Evolutionary conservation across 2,113 vertebrate genomes (phyloP), one percentile per base, ranked within the genome.

Genomic region (Capra hircus): DNA sequence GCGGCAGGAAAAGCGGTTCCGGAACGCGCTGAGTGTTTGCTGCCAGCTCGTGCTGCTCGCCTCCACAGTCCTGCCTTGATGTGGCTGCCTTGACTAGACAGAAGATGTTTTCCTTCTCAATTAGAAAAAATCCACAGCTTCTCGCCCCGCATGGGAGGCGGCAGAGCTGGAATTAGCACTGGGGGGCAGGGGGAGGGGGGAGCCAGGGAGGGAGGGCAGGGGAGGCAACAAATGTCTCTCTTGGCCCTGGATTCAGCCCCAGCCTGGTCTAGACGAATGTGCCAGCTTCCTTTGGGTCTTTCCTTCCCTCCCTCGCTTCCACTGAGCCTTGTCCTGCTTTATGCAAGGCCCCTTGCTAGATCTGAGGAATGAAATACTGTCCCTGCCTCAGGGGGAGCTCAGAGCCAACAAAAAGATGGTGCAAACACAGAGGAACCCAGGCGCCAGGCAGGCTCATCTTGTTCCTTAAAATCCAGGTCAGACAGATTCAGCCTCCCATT

Each of bases 41-140:
- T 90, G 96, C 78, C 95, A 78, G 91, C 92, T 88, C 2, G 15
- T 1, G 6, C 52, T 2, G 64, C 94, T 60, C 6, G 36, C 95
- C 94, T 43, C 94, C 90, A 14, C 80, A 12, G 48, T 43, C 84
- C 95, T 67, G 94, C 95, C 94, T 97, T 86, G 95, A 97, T 95
- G 97, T 45, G 30, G 90, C 96, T 62, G 93, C 95, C 94, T 91
- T 8, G 85, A 91, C 94, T 74, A 90, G 81, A 91, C 81, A 67
- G 95, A 57, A 95, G 97, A 91, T 84, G 97, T 87, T 98, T 96
- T 92, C 92, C 89, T 97, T 97, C 94, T 94, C 97, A 55, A 74
- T 97, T 92, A 96, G 93, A 97, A 94, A 91, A 96, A 96, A 91
- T 28, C 71, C 82, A 86, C 96, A 92, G 97, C 94, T 97, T 95